Evolutionary conservation across 2,888 invertebrate species (phyloP).

Genomic region (Exephanes ischioxanthus): DNA sequence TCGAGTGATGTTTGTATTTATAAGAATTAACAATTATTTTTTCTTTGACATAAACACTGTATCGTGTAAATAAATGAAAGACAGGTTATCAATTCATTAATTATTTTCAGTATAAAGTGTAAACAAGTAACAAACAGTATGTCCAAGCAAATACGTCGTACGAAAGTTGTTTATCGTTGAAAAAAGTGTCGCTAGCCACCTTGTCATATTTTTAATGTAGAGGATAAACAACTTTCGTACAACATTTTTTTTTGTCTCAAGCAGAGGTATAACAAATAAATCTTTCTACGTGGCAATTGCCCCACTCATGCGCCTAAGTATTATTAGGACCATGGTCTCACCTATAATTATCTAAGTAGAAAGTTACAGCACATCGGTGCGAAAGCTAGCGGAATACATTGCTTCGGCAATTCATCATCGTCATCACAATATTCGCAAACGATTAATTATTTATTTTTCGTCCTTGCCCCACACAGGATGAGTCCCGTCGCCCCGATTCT

Average conservation of each 20-base stretch:
- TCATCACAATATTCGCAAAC: neutral
- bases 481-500: constrained; percentile 87
- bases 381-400: constrained; percentile 6
- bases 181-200: neutral
- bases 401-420: neutral
- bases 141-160: neutral
- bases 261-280: neutral
- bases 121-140: neutral
- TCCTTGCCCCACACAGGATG: constrained; percentile 59
- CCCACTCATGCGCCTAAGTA: neutral
- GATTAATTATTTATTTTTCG: constrained; percentile 9
- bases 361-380: constrained; percentile 18
- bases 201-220: neutral
- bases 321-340: neutral
- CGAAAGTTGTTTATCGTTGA: neutral
- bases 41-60: neutral
- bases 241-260: neutral
- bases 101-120: neutral
- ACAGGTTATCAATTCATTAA: neutral
- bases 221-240: neutral
- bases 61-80: neutral
- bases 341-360: constrained; percentile 1
- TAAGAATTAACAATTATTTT: neutral
- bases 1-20: too few relatives aligned
- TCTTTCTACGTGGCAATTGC: neutral